These are phyloP conservation scores for Eugnorisma glareosa DNA, from an alignment of 2,888 invertebrate species.

Conservation along the genomic window DNA sequence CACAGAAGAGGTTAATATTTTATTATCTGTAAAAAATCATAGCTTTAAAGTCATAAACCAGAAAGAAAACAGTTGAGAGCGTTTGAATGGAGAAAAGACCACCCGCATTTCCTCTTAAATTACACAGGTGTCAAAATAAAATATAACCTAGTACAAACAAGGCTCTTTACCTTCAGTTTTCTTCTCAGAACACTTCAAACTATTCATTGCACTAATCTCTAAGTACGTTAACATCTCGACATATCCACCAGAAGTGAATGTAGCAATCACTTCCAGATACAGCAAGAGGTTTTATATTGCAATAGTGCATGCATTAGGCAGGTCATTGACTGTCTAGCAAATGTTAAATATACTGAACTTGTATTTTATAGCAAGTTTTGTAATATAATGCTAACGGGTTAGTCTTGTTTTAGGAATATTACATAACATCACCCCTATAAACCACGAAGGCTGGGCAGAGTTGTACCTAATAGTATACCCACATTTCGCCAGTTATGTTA, in stretches of 20 bases:
- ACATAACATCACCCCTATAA: too few relatives aligned
- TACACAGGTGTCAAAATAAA: background rate
- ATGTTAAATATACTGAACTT: slow-evolving; percentile 39
- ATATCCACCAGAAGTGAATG: slow-evolving; percentile 42
- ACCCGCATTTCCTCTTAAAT: too few relatives aligned
- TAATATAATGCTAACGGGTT: background rate
- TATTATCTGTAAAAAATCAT: too few relatives aligned
- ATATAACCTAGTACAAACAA: background rate
- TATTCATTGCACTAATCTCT: slow-evolving; percentile 7
- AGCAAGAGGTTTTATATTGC: slow-evolving; percentile 39
- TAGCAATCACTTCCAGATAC: slow-evolving; percentile 51
- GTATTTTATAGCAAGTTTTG: slow-evolving; percentile 22
- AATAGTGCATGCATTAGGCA: slow-evolving; percentile 53
- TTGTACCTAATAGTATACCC: too few relatives aligned
- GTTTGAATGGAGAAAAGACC: too few relatives aligned
- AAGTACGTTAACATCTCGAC: slow-evolving; percentile 9
- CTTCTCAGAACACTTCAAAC: background rate
- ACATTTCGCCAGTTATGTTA: too few relatives aligned
- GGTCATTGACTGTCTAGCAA: slow-evolving; percentile 37
- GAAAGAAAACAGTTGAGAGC: too few relatives aligned
- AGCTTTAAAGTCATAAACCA: too few relatives aligned
- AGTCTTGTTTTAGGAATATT: background rate
- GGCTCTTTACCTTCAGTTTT: background rate
- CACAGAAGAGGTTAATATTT: too few relatives aligned
- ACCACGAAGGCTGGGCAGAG: too few relatives aligned